Percentiles rank a stretch among this genome's conserved stretches.
phyloP scores from a whole-genome alignment of 2,888 invertebrate species.

The Brachypalpus laphriformis region DNA sequence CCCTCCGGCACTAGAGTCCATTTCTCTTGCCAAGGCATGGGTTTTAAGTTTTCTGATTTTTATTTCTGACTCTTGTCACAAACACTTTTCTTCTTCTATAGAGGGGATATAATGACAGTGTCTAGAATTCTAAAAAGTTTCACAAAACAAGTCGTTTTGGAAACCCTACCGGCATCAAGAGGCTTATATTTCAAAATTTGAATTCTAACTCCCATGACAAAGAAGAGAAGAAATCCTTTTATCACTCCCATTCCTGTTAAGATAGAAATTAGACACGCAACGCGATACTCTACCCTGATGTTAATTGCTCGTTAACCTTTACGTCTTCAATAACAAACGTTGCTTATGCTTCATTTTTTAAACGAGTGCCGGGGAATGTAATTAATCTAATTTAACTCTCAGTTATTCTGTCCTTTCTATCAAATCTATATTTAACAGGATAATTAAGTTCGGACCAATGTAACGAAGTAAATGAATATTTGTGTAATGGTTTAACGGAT shows the following conservation, averaged over 20 bases:
- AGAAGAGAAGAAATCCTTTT: background rate
- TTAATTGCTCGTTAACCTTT: constrained; percentile 26
- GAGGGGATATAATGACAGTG: background rate
- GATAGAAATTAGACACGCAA: background rate
- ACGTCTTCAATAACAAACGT: background rate
- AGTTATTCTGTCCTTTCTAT: background rate
- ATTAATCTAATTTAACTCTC: constrained; percentile 25
- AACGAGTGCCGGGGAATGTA: background rate
- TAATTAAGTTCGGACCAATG: background rate
- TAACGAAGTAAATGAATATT: background rate
- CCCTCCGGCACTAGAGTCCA: too few species aligned
- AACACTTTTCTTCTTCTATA: too few species aligned
- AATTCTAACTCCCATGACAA: background rate
- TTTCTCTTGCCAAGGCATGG: too few species aligned
- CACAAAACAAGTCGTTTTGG: background rate
- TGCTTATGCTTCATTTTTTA: background rate
- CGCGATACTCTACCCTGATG: background rate
- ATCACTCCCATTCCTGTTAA: background rate
- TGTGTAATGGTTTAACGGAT: background rate
- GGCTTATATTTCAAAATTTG: background rate
- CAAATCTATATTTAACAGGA: background rate
- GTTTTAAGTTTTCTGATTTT: too few species aligned
- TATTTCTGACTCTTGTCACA: background rate
- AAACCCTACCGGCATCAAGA: background rate
- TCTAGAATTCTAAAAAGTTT: background rate